A percentile compares a stretch with the other conserved stretches of the same genome.
Conservation (phyloP, 2,888 invertebrate species). For the Asteroscopus sphinx region DNA sequence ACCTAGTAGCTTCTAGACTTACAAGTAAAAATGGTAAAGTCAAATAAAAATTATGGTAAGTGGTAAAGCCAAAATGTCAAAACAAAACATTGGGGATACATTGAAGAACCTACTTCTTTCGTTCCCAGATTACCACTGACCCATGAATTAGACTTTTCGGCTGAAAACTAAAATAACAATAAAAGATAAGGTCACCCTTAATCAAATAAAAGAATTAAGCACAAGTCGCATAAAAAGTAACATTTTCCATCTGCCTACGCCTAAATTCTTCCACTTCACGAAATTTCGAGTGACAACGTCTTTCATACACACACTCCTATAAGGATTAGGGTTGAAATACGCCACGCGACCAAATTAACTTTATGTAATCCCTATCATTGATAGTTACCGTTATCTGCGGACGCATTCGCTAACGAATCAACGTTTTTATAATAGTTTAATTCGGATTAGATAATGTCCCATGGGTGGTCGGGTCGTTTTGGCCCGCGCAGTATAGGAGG, state of each 20-base stretch:
- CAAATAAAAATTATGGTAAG: too few species aligned
- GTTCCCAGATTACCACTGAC: constrained; percentile 9
- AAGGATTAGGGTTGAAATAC: constrained; percentile 66
- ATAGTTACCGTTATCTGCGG: constrained; percentile 76
- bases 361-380: constrained; percentile 81
- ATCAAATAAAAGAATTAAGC: constrained; percentile 32
- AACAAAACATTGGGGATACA: background rate
- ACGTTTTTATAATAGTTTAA: constrained; percentile 84
- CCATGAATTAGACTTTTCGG: background rate
- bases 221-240: constrained; percentile 26
- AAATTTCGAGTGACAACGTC: constrained; percentile 74
- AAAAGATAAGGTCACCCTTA: constrained; percentile 11
- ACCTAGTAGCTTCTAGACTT: too few species aligned
- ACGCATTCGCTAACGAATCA: constrained; percentile 76
- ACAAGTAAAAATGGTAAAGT: too few species aligned
- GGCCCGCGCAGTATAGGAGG: constrained; percentile 59
- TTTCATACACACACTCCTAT: constrained; percentile 54
- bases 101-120: background rate
- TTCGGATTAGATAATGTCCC: constrained; percentile 87
- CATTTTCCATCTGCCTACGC: constrained; percentile 47
- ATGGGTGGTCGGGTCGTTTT: constrained; percentile 77
- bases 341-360: constrained; percentile 88
- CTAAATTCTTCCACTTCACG: constrained; percentile 44
- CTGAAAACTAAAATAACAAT: constrained; percentile 11
- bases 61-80: too few species aligned